Conservation (phyloP, 2,797 vertebrate genomes). For the Myotis findleyi region DNA sequence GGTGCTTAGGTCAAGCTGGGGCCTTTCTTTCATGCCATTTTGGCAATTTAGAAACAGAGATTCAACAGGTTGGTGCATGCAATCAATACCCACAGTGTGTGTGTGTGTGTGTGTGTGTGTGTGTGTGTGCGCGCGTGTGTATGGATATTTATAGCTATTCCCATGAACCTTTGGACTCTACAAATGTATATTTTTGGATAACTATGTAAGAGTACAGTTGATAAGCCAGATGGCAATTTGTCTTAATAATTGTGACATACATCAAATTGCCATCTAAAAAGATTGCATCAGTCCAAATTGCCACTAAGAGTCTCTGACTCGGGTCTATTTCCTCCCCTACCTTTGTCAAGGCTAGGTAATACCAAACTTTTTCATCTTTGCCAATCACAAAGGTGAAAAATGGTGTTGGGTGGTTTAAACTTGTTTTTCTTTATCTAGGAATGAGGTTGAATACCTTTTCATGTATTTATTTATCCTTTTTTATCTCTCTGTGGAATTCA, state of each 20-base stretch:
- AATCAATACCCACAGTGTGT: background rate
- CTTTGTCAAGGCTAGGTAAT: background rate
- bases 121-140: too few species aligned
- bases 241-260: background rate
- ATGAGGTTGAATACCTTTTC: background rate
- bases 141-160: background rate
- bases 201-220: background rate
- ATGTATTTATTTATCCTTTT: background rate
- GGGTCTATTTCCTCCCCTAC: background rate
- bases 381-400: background rate
- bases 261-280: background rate
- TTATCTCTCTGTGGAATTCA: background rate
- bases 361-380: background rate
- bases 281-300: background rate
- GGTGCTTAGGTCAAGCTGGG: background rate
- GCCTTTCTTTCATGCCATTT: background rate
- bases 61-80: background rate
- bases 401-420: background rate
- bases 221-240: background rate
- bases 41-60: background rate
- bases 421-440: constrained; percentile 8
- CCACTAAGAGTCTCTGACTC: background rate
- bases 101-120: too few species aligned
- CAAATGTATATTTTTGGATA: background rate
- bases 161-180: background rate